These are phyloP conservation scores for Volucella bombylans DNA, from an alignment of 2,888 invertebrate genomes.

Conservation along the genomic window DNA sequence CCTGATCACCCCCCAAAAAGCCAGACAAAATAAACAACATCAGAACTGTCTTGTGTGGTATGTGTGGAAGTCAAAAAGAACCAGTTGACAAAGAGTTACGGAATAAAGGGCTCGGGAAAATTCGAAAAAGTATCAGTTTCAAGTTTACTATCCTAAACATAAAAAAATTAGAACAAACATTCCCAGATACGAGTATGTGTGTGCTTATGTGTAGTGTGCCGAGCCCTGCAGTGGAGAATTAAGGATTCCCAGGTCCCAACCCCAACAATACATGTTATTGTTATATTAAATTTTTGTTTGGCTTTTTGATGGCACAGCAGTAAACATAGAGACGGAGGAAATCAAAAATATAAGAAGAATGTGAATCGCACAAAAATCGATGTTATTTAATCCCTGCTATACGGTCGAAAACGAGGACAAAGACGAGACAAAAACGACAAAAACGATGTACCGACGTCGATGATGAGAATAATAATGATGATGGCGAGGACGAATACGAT, in stretches of 20 bases:
- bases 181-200: conserved; percentile 4
- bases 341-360: conserved; percentile 60
- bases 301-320: conserved; percentile 57
- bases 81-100: conserved; percentile 23
- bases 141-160: conserved; percentile 55
- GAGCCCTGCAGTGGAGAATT: conserved; percentile 26
- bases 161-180: conserved; percentile 50
- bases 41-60: conserved; percentile 10
- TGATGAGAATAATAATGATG: conserved; percentile 30
- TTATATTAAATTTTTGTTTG: conserved; percentile 58
- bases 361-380: conserved; percentile 71
- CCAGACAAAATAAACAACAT: conserved; percentile 54
- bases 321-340: conserved; percentile 29
- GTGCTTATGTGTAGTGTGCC: conserved; percentile 25
- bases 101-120: neutral
- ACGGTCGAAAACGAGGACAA: conserved; percentile 23
- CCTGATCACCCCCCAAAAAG: conserved; percentile 40
- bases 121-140: conserved; percentile 49
- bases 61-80: conserved; percentile 50
- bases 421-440: conserved; percentile 35
- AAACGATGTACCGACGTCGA: conserved; percentile 21
- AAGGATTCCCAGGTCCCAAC: conserved; percentile 25
- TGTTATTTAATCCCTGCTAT: conserved; percentile 65
- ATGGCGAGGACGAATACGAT: conserved; percentile 60
- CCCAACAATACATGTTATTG: conserved; percentile 66